phyloP scores from a whole-genome alignment of 2,888 invertebrate genomes.

The Drosophila meridionalis region DNA sequence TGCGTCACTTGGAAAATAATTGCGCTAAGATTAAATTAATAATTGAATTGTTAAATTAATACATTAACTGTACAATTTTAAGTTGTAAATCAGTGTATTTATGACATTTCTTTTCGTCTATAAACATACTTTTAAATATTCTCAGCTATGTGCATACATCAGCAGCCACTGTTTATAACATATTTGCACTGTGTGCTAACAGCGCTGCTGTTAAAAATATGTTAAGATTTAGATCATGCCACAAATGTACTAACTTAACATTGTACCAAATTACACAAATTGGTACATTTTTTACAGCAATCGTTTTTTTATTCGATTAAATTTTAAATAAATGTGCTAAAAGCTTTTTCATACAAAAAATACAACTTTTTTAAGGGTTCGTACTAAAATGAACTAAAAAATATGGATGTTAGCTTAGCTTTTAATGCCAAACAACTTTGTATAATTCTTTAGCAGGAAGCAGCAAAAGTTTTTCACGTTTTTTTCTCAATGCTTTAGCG shows the following conservation, averaged over 20 bases:
- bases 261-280: neutral
- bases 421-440: neutral
- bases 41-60: no score
- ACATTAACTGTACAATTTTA: no score
- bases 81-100: neutral
- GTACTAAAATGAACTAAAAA: no score
- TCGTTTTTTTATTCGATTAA: neutral
- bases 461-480: neutral
- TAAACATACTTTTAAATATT: neutral
- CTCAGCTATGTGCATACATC: neutral
- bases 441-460: neutral
- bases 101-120: no score
- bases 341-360: neutral
- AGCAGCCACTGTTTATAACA: neutral
- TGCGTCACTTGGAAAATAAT: neutral
- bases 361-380: neutral
- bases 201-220: neutral
- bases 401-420: neutral
- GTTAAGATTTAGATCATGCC: neutral
- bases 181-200: neutral
- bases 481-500: neutral
- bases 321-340: neutral
- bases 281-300: neutral
- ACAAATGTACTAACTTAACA: neutral
- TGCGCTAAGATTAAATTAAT: neutral